These are phyloP conservation scores for Alces alces DNA, from an alignment of 2,113 vertebrate species.

Conservation along the genomic window DNA sequence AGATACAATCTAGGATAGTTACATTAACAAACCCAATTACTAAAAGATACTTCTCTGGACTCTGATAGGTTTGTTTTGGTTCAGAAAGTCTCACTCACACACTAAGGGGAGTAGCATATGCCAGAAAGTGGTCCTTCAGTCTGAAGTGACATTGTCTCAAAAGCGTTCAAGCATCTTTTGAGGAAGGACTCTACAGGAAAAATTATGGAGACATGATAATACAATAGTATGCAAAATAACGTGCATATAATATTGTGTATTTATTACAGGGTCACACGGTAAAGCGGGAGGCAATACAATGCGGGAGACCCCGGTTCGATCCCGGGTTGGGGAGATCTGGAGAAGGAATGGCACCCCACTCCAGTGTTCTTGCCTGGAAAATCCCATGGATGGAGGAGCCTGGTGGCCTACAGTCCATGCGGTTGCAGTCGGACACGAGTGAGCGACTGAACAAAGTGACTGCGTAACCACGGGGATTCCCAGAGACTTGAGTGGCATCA, in stretches of 20 bases:
- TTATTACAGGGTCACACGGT: neutral
- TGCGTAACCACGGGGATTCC: neutral
- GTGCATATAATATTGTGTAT: rapidly evolving
- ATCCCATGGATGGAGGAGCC: neutral
- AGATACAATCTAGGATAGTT: neutral
- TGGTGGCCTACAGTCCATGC: neutral
- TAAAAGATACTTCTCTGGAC: neutral
- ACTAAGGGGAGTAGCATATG: neutral
- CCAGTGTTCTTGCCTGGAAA: neutral
- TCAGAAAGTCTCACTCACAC: neutral
- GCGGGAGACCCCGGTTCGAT: neutral
- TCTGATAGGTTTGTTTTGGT: neutral
- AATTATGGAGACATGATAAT: neutral
- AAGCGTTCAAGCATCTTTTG: neutral
- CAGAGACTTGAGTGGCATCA: no score
- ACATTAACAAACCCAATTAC: neutral
- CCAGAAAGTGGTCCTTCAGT: neutral
- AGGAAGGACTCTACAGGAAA: neutral
- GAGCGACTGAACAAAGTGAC: neutral
- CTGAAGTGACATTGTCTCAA: neutral
- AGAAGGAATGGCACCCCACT: neutral
- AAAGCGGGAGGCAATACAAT: neutral
- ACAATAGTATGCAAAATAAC: rapidly evolving
- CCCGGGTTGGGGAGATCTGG: neutral
- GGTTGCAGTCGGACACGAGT: neutral